Percentiles rank a stretch among this genome's conserved stretches.
These are phyloP conservation scores for Microtus pennsylvanicus DNA, from an alignment of 2,113 vertebrate species.

Conservation along the genomic window DNA sequence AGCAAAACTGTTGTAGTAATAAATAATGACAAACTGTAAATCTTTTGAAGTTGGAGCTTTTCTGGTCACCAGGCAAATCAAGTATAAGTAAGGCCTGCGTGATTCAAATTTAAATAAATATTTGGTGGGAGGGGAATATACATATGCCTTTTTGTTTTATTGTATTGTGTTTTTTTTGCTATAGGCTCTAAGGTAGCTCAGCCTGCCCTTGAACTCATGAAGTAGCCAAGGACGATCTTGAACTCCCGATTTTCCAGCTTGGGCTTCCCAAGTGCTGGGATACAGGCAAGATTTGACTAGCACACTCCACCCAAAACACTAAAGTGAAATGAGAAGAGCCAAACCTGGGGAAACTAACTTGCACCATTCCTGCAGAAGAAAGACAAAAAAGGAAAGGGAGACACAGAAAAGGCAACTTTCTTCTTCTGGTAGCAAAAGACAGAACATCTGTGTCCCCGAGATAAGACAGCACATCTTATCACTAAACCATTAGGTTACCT, in stretches of 20 bases:
- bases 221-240: neutral
- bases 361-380: neutral
- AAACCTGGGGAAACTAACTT: neutral
- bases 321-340: conserved; percentile 4
- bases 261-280: neutral
- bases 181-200: neutral
- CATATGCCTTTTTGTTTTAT: neutral
- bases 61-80: neutral
- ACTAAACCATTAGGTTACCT: neutral
- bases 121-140: conserved; percentile 5
- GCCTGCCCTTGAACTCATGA: neutral
- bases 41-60: conserved; percentile 12
- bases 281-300: neutral
- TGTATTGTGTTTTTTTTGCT: neutral
- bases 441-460: neutral
- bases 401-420: neutral
- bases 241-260: neutral
- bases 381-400: neutral
- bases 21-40: conserved; percentile 44
- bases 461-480: neutral
- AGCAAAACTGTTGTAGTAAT: neutral
- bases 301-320: neutral
- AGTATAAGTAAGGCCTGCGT: neutral
- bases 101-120: neutral
- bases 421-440: neutral